These are phyloP conservation scores for Cerastoderma edule DNA, from an alignment of 2,888 invertebrate species.

Conservation along the genomic window DNA sequence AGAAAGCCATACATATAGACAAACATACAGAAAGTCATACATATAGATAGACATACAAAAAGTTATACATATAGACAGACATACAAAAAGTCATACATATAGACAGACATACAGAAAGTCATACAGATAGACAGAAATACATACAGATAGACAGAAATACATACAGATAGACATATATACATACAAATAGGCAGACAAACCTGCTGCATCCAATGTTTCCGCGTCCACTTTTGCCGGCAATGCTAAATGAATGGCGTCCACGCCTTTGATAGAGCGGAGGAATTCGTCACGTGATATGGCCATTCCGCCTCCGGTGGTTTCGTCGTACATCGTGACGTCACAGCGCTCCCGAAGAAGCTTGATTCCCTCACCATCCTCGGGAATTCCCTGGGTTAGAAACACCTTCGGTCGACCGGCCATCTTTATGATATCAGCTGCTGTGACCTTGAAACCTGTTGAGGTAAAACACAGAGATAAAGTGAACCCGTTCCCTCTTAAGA, in stretches of 20 bases:
- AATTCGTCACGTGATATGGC: slow-evolving; percentile 38
- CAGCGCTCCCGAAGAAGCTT: slow-evolving; percentile 30
- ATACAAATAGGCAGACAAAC: too few species aligned
- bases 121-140: slow-evolving; percentile 7
- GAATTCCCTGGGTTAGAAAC: slow-evolving; percentile 46
- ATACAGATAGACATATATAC: neutral
- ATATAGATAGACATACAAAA: neutral
- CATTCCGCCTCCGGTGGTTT: slow-evolving; percentile 33
- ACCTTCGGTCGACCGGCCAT: slow-evolving; percentile 44
- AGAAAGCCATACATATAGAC: too few species aligned
- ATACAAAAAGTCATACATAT: neutral
- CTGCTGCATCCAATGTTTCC: slow-evolving; percentile 66
- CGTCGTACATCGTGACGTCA: slow-evolving; percentile 52
- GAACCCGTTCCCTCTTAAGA: too few species aligned
- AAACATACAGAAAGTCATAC: neutral
- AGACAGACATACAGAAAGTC: neutral
- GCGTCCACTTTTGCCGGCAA: slow-evolving; percentile 64
- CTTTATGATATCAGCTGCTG: too few species aligned
- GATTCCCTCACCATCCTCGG: slow-evolving; percentile 36
- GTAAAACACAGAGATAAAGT: too few species aligned
- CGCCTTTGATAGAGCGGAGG: slow-evolving; percentile 32
- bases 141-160: too few species aligned
- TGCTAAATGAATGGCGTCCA: slow-evolving; percentile 42
- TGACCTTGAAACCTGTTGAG: too few species aligned
- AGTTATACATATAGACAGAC: neutral